Evolutionary conservation across 2,113 vertebrate species (phyloP), one percentile per base, ranked within the genome.

Genomic region (Jaculus jaculus): DNA sequence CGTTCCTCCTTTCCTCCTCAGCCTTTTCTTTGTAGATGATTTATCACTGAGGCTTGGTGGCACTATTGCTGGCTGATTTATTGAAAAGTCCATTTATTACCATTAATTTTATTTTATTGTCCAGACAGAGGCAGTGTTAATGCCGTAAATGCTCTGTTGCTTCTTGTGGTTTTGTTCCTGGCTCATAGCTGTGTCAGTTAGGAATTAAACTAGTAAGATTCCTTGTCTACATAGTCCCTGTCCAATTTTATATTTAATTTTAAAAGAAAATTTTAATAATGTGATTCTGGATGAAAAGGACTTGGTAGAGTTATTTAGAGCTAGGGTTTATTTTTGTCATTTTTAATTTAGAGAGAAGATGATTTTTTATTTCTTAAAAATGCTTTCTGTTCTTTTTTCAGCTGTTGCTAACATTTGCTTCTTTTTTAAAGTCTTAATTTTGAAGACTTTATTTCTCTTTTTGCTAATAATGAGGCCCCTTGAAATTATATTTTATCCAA

Each of bases 71-170:
- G 92, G 87, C 71, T 96, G 92, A 95, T 95, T 37, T 24, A 87
- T 82, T 94, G 96, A 96, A 93, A 97, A 97, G 82, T 74, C 66
- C 83, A 16, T 89, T 96, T 93, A 75, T 95, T 97, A 69, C 93
- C 94, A 78, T 42, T 93, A 96, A 68, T 58, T 91, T 93, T 93
- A 87, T 93, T 95, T 97, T 75, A 73, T 95, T 30, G 60, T 95
- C 74, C 77, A 94, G 85, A 89, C 84, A 47, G 87, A 78, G 77
- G 91, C 18, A 78, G 63, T 0, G 0, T 81, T 75, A 75, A 87
- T 72, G 26, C 26, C 34, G 0, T 72, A 23, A 16, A 54, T 51
- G 7, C 74, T 90, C 91, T 96, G 68, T 71, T 13, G 13, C 16
- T 30, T 17, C 30, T 42, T 74, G 23, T 65, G 24, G 2, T 7